Conservation (phyloP, 2,888 invertebrate genomes). For the Acrobasis consociella region DNA sequence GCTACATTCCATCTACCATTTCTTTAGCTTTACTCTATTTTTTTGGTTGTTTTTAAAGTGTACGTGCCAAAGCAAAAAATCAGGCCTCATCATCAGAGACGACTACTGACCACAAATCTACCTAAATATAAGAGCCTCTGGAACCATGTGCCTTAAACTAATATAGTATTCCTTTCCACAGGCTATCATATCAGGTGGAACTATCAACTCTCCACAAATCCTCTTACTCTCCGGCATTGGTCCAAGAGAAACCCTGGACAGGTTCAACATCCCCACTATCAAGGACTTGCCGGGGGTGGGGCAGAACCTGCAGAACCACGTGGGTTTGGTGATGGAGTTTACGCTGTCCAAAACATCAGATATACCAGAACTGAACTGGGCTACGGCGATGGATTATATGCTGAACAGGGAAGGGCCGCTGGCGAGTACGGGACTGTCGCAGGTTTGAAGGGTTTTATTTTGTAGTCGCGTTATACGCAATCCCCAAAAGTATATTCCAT, state of each 20-base stretch:
- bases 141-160: conserved; percentile 5
- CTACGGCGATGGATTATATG: conserved; percentile 84
- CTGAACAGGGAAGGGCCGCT: conserved; percentile 84
- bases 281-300: conserved; percentile 87
- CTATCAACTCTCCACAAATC: conserved; percentile 86
- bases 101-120: too few relatives aligned
- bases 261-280: conserved; percentile 82
- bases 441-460: conserved; percentile 58
- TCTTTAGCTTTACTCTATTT: too few relatives aligned
- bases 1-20: too few relatives aligned
- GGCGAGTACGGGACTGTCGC: conserved; percentile 85
- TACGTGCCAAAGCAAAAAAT: too few relatives aligned
- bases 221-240: conserved; percentile 86
- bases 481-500: too few relatives aligned
- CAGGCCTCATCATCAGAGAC: too few relatives aligned
- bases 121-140: not conserved
- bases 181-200: conserved; percentile 84
- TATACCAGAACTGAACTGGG: conserved; percentile 83
- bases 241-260: conserved; percentile 82
- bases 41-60: too few relatives aligned
- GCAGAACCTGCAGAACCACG: conserved; percentile 87
- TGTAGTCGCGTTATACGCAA: too few relatives aligned
- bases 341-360: conserved; percentile 76
- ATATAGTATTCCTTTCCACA: conserved; percentile 38
- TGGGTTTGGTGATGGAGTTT: conserved; percentile 84